Percentiles rank a stretch among this genome's conserved stretches.
phyloP scores from a whole-genome alignment of 92 coral and sea anemone genomes.

The Palythoa heliodiscus region DNA sequence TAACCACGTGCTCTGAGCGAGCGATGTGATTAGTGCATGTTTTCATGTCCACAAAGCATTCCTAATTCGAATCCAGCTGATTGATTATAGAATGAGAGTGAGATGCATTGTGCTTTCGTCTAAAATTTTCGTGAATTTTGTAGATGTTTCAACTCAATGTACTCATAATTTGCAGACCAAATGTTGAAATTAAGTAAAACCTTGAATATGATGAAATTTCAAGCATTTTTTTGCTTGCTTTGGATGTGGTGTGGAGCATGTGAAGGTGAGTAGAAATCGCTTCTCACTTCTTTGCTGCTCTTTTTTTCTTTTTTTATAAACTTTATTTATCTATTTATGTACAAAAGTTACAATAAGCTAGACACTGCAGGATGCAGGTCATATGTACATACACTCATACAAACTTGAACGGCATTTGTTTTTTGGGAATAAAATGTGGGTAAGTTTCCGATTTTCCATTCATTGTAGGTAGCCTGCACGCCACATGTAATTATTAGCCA shows the following conservation, averaged over 20 bases:
- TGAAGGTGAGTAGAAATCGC: conserved; percentile 62
- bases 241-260: conserved; percentile 56
- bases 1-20: conserved; percentile 11
- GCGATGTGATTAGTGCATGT: conserved; percentile 9
- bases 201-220: conserved; percentile 78
- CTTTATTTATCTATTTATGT: no score
- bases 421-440: no score
- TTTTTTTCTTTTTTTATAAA: no score
- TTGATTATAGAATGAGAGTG: conserved; percentile 42
- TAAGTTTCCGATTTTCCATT: no score
- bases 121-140: conserved; percentile 33
- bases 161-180: conserved; percentile 14
- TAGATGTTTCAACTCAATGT: conserved; percentile 31
- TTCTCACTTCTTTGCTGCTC: not conserved
- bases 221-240: conserved; percentile 79
- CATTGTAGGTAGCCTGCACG: no score
- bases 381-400: no score
- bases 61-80: conserved; percentile 50
- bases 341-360: no score
- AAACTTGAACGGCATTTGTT: no score
- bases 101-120: conserved; percentile 40
- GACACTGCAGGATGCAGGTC: no score
- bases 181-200: conserved; percentile 70
- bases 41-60: conserved; percentile 37
- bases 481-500: no score